Evolutionary conservation across 2,113 vertebrate species (phyloP).

Genomic region (Sardina pilchardus): DNA sequence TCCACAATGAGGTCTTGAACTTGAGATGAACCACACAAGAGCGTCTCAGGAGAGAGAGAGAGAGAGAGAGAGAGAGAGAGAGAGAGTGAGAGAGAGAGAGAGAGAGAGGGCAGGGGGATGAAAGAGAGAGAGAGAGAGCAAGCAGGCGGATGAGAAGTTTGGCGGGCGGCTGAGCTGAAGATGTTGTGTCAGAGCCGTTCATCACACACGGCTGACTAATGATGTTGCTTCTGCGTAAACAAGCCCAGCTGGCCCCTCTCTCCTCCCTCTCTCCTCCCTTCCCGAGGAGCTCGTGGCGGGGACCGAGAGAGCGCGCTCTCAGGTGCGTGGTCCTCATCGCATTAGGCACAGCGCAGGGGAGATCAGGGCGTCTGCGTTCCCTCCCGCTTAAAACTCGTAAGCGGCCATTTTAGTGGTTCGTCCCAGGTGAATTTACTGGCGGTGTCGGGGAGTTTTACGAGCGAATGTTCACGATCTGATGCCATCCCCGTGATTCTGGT

Average conservation of each 20-base stretch:
- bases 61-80: background rate
- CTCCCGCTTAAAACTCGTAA: background rate
- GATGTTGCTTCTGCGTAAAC: conserved; percentile 9
- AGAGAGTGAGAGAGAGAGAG: background rate
- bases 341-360: background rate
- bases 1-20: background rate
- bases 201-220: background rate
- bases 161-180: background rate
- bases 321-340: background rate
- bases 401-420: background rate
- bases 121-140: too few species aligned
- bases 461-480: background rate
- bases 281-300: too few species aligned
- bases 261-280: background rate
- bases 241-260: background rate
- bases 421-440: background rate
- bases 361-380: background rate
- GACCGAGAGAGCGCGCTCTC: background rate
- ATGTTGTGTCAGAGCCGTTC: background rate
- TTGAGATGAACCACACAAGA: background rate
- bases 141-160: background rate
- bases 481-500: background rate
- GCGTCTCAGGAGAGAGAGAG: background rate
- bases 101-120: too few species aligned
- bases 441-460: background rate